phyloP scores from a whole-genome alignment of 2,888 invertebrate genomes.

The Incurvaria masculella region DNA sequence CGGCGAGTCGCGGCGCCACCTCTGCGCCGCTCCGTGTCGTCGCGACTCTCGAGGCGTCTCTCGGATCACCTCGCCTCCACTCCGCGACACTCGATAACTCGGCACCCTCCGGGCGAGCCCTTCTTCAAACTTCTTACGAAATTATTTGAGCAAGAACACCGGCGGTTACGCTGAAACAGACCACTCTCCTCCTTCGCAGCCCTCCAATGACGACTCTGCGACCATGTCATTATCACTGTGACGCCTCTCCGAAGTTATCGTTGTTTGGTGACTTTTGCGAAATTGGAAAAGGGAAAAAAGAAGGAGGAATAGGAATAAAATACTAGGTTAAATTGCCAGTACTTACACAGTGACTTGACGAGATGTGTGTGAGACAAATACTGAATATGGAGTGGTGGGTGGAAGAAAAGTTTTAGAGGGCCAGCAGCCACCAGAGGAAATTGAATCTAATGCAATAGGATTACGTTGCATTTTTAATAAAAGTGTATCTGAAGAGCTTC shows the following conservation, averaged over 20 bases:
- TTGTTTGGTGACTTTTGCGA: slow-evolving; percentile 3
- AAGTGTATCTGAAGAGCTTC: not conserved
- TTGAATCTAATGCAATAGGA: too few species aligned
- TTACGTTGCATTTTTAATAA: not conserved
- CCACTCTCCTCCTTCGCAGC: not conserved
- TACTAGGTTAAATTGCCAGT: slow-evolving; percentile 28
- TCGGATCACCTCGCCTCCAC: slow-evolving; percentile 20
- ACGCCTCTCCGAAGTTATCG: too few species aligned
- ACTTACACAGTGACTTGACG: slow-evolving; percentile 27
- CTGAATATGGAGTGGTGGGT: slow-evolving; percentile 23
- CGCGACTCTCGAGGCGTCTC: too few species aligned
- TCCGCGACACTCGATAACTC: slow-evolving; percentile 35
- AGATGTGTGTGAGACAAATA: slow-evolving; percentile 29
- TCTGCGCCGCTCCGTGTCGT: not conserved
- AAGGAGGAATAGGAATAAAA: slow-evolving; percentile 15
- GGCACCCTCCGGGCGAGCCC: slow-evolving; percentile 35
- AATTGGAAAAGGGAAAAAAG: slow-evolving; percentile 18
- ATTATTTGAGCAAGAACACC: slow-evolving; percentile 42
- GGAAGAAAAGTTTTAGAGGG: not conserved
- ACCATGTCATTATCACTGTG: too few species aligned
- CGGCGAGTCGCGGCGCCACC: not conserved
- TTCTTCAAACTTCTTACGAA: slow-evolving; percentile 43
- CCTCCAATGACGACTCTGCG: not conserved
- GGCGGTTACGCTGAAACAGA: not conserved
- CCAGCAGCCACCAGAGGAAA: too few species aligned